phyloP scores from a whole-genome alignment of 2,113 vertebrate genomes.

The Octodon degus region DNA sequence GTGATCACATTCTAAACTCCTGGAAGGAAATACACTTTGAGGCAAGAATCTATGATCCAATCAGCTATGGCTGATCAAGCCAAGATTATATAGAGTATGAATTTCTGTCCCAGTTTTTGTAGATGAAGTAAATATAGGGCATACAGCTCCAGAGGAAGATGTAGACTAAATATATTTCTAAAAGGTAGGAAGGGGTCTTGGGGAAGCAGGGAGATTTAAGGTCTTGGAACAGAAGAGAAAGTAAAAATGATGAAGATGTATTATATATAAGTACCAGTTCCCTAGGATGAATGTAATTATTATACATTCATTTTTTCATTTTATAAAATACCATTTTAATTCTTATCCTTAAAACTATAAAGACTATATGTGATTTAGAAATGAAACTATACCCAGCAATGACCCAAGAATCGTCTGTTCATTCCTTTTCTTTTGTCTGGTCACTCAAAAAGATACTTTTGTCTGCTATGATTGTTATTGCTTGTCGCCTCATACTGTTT shows the following conservation, averaged over 20 bases:
- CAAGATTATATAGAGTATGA: neutral
- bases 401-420: no score
- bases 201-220: neutral
- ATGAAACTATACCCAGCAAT: no score
- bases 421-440: no score
- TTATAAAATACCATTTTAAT: no score
- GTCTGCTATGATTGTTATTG: no score
- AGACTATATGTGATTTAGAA: no score
- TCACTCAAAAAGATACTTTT: no score
- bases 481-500: no score
- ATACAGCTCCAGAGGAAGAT: neutral
- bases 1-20: conserved; percentile 26
- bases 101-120: conserved; percentile 37
- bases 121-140: neutral
- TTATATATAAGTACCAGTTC: neutral
- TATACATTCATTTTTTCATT: neutral
- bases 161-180: neutral
- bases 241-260: neutral
- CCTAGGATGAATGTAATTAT: neutral
- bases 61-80: neutral
- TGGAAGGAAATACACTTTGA: conserved; percentile 22
- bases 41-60: neutral
- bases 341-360: no score
- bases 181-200: neutral
- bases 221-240: neutral